These are phyloP conservation scores for Coremacera marginata DNA, from an alignment of 2,888 invertebrate species.

Conservation along the genomic window DNA sequence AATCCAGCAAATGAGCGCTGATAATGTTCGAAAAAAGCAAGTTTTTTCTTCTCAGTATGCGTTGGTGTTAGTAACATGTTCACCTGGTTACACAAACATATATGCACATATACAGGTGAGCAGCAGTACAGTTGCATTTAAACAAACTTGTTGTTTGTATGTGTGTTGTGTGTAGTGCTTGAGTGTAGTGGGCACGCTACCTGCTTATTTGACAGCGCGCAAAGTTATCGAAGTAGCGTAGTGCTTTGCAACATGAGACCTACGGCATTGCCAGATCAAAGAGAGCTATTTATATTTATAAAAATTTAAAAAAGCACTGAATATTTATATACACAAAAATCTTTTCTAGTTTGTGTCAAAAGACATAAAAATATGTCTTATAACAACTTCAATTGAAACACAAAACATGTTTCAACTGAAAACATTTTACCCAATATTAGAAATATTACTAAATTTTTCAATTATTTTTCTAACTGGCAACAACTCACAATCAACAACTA, in stretches of 20 bases:
- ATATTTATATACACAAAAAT: not conserved
- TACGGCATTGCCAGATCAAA: not conserved
- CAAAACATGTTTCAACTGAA: not conserved
- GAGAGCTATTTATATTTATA: not conserved
- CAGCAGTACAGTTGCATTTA: not conserved
- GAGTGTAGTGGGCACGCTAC: not conserved
- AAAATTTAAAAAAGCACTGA: not conserved
- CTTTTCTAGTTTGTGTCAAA: too few species aligned
- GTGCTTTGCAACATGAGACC: not conserved
- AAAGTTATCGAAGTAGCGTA: not conserved
- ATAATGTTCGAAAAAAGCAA: not conserved
- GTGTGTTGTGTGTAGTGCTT: not conserved
- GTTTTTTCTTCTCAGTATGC: not conserved
- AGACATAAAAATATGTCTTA: too few species aligned
- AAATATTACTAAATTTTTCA: not conserved
- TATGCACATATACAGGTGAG: constrained; percentile 11
- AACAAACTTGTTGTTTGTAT: not conserved
- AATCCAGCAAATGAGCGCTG: not conserved
- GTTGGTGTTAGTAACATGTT: constrained; percentile 22
- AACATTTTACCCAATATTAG: not conserved
- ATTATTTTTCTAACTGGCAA: not conserved
- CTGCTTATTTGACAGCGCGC: not conserved
- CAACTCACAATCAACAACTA: not conserved
- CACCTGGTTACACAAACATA: constrained; percentile 31
- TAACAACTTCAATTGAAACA: too few species aligned